phyloP scores from a whole-genome alignment of 2,797 vertebrate genomes.

The Hypotaenidia okinawae region DNA sequence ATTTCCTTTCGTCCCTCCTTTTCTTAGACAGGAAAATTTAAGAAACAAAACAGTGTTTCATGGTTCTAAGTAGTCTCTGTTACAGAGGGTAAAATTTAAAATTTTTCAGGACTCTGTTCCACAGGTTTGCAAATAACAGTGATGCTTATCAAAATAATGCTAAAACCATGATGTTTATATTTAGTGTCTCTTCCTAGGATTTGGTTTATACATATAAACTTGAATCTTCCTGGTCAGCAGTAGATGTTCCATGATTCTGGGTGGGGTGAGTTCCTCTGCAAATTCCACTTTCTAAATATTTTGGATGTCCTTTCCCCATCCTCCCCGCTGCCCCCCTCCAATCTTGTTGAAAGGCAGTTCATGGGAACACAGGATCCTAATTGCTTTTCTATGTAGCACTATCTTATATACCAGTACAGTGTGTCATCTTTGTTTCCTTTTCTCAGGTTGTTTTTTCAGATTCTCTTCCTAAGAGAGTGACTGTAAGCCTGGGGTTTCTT shows the following conservation, averaged over 20 bases:
- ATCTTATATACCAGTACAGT: not conserved
- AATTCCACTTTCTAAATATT: not conserved
- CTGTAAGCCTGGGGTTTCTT: not conserved
- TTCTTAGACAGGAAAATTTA: not conserved
- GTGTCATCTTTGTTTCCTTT: not conserved
- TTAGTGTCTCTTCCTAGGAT: not conserved
- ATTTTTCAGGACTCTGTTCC: not conserved
- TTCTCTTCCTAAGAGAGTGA: not conserved
- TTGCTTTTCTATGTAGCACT: constrained; percentile 11
- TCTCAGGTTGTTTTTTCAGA: not conserved
- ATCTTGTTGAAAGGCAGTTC: not conserved
- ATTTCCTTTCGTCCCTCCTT: not conserved
- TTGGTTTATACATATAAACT: not conserved
- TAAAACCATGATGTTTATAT: not conserved
- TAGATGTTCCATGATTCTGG: not conserved
- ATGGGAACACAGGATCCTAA: not conserved
- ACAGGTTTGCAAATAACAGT: not conserved
- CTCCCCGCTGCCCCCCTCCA: too few relatives aligned
- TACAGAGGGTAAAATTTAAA: not conserved
- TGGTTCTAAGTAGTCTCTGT: not conserved
- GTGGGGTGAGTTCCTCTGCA: not conserved
- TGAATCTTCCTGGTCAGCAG: not conserved
- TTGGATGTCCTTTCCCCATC: not conserved
- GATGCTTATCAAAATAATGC: not conserved
- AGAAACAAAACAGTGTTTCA: not conserved